Evolutionary conservation across 1,140 invertebrate genomes (phyloP), one percentile per base, ranked within the genome.

Genomic region (Kradibia gibbosae): DNA sequence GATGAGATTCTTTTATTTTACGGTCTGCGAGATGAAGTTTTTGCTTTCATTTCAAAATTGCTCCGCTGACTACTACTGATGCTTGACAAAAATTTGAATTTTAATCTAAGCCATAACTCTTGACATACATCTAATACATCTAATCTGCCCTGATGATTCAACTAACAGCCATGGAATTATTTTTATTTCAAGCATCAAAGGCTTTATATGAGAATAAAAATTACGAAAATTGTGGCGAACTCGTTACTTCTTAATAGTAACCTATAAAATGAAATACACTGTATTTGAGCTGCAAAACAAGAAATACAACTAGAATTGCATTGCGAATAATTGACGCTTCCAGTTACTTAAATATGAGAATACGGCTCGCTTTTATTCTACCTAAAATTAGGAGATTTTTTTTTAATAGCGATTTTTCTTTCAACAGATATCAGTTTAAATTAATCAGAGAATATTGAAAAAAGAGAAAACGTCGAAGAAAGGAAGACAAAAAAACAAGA

Each of bases 1-100:
- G 39, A 72, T 62, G 70, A 57, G 60, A 77, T 67, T 78, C 62
- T 67, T 78, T 67, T 78, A 25, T 78, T 78, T 36, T n/a, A 31
- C 67, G n/a, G 45, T 28, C 67, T 55, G 67, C 28, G 39, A 48
- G 78, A 50, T 34, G n/a, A 42, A 48, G 55, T 71, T 72, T 71
- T 79, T 79, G 34, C 42, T 57, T 79, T 42, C 65, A 70, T 57
- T 71, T 71, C 36, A 7, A 17, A 71, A n/a, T 36, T 31, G 25
- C 48, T 36, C 72, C 31, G 60, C 36, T 45, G 42, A 36, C 45
- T 78, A 5, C 42, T 50, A 50, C 39, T 39, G 25, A 45, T 28
- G 48, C 39, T 42, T 20, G 34, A 39, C 8, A 28, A 57, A 53
- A 39, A 77, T 62, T 77, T 65, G 42, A 65, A 65, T 77, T 77